These are phyloP conservation scores for Acanthosoma haemorrhoidale DNA, from an alignment of 2,888 invertebrate genomes.

Conservation along the genomic window DNA sequence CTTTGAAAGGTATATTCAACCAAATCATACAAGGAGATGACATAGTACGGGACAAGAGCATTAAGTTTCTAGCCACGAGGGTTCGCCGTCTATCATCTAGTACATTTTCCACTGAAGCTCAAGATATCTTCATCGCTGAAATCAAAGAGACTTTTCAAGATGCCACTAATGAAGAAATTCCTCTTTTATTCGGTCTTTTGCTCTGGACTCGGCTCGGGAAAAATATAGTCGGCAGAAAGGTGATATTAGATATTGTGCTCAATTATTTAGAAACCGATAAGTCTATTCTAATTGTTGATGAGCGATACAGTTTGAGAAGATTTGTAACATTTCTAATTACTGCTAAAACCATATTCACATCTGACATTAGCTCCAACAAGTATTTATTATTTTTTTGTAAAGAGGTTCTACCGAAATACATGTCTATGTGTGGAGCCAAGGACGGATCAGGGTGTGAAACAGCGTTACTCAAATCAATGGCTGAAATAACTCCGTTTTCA, in stretches of 20 bases:
- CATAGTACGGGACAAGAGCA: neutral
- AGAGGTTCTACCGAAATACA: constrained; percentile 11
- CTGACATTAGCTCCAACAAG: constrained; percentile 11
- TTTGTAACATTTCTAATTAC: neutral
- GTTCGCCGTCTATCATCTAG: neutral
- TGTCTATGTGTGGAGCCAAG: neutral
- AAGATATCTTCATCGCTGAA: constrained; percentile 6
- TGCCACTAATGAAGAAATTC: constrained; percentile 7
- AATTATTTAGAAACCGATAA: neutral
- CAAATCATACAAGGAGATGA: constrained; percentile 13
- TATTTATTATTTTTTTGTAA: constrained; percentile 13
- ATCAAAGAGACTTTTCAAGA: constrained; percentile 1
- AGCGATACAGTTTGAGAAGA: neutral
- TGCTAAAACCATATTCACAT: neutral
- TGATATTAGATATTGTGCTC: constrained; percentile 5
- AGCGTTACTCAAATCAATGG: constrained; percentile 1
- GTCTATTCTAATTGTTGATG: neutral
- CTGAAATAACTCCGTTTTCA: neutral
- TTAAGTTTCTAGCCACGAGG: constrained; percentile 1
- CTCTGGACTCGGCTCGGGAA: constrained; percentile 13
- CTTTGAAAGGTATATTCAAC: constrained; percentile 2
- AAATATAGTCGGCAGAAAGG: constrained; percentile 4
- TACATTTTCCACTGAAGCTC: neutral
- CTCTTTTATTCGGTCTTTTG: constrained; percentile 9
- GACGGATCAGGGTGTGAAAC: neutral